A percentile compares a stretch with the other conserved stretches of the same genome.
These are phyloP conservation scores for Empis stercorea DNA, from an alignment of 2,888 invertebrate species.

Conservation along the genomic window DNA sequence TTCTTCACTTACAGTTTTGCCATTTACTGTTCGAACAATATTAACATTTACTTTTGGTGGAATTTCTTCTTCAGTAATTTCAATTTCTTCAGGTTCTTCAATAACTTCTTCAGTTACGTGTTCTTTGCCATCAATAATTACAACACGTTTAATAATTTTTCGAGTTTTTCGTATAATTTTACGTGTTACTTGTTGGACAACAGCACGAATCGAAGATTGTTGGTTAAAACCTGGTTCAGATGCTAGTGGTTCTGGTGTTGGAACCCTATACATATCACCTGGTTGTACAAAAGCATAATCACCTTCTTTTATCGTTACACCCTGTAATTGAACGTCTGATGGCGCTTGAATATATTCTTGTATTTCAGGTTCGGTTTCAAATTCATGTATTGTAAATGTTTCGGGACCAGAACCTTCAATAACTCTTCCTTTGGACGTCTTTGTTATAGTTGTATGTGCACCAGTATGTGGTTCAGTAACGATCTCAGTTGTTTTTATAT, in stretches of 20 bases:
- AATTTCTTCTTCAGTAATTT: slow-evolving; percentile 28
- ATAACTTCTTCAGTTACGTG: slow-evolving; percentile 69
- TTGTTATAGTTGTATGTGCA: slow-evolving; percentile 34
- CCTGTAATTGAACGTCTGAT: slow-evolving; percentile 24
- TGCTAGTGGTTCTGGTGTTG: slow-evolving; percentile 17
- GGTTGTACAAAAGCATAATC: slow-evolving; percentile 33
- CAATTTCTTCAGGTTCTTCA: slow-evolving; percentile 61
- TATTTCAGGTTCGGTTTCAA: slow-evolving; percentile 34
- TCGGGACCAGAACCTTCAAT: slow-evolving; percentile 25
- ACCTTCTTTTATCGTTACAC: slow-evolving; percentile 34
- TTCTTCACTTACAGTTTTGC: slow-evolving; percentile 33
- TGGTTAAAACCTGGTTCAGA: slow-evolving; percentile 26
- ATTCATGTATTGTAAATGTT: slow-evolving; percentile 22
- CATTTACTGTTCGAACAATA: slow-evolving; percentile 44
- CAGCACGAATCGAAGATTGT: slow-evolving; percentile 56
- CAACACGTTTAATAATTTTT: slow-evolving; percentile 60
- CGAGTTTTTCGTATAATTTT: slow-evolving; percentile 61
- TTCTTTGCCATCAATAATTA: slow-evolving; percentile 72
- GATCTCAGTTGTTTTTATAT: slow-evolving; percentile 26
- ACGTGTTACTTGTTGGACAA: slow-evolving; percentile 70
- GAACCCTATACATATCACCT: slow-evolving; percentile 23
- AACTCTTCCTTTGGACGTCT: slow-evolving; percentile 22
- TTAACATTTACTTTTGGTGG: slow-evolving; percentile 37
- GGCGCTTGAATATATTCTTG: slow-evolving; percentile 18
- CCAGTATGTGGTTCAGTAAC: slow-evolving; percentile 43